Evolutionary conservation across 2,888 invertebrate species (phyloP), one percentile per base, ranked within the genome.

Genomic region (Aleiodes leptofemur): DNA sequence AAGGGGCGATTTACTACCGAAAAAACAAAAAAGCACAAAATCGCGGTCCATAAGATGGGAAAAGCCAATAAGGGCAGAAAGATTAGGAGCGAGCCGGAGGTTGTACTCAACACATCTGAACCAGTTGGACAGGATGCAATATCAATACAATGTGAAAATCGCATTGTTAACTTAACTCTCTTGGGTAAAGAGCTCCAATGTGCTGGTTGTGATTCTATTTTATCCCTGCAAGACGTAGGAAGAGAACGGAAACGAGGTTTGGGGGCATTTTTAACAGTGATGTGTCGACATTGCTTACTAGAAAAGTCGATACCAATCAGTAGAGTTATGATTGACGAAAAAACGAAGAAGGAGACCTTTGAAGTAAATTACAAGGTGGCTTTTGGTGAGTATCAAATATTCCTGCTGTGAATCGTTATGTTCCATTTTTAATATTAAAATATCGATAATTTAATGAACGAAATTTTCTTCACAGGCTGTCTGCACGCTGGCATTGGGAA

Each of bases 401-500:
- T 51, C 4, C n/a, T 51, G 51, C 14, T 13, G 2, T 9, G 14
- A 34, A 34, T 34, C 4, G 34, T 34, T 14, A 51, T 51, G 51
- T 51, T n/a, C 14, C 51, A 13, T 51, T 13, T 51, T 14, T n/a
- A 3, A 51, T 51, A 51, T 14, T 13, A 51, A 51, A 51, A 51
- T 4, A 13, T 51, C 4, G 7, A 29, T 57, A 31, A 16, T 11
- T 57, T 57, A 57, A 57, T 29, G 8, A 29, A 29, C 11, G 23
- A 29, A 9, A 29, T 57, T 23, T 29, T 31, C n/a, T 57, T 31
- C n/a, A 57, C 57, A 57, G 57, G 31, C 31, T 57, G 57, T 29
- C 31, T 57, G 23, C 57, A 57, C 31, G 57, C 57, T 57, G 57
- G 57, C 6, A 57, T 57, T 57, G 57, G 57, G 9, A 57, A 57